Evolutionary conservation across 2,888 invertebrate genomes (phyloP), one percentile per base, ranked within the genome.

Genomic region (Stenodera caucasica): DNA sequence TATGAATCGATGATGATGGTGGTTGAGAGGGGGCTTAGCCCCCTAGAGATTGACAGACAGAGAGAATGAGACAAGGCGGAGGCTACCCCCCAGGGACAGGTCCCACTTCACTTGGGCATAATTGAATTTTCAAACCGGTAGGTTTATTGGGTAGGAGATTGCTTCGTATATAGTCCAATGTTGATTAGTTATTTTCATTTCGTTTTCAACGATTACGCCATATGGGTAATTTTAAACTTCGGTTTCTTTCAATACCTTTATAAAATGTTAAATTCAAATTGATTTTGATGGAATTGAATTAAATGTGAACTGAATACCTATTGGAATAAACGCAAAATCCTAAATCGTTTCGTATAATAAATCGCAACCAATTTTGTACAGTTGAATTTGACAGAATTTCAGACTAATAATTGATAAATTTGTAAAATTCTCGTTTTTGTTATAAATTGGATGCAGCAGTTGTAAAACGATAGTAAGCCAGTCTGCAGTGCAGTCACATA

Each of bases 121-220:
- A 80, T 81, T 79, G 80, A 80, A 80, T 80, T 79, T 78, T 77
- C 77, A 75, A 76, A 77, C 76, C 77, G 77, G 74, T 69, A 77
- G 79, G 76, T 79, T 45, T 79, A 80, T 80, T 79, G 80, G 78
- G 79, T 76, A 74, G 78, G 77, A 77, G 78, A 79, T 80, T 80
- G 78, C 74, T 72, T 67, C 30, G 35, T 70, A 66, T 69, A 69
- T 71, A 70, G 72, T 72, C 75, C 71, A 33, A 70, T 70, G 75
- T 71, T 76, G 77, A 79, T 78, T 80, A 78, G 78, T 78, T 79
- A 80, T 79, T 80, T 45, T 77, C 77, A 72, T 76, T 75, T 77
- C 76, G 75, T 75, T 76, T 74, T 71, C 71, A 70, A 66, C 72
- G 75, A 78, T 75, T 76, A 73, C 75, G 73, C 73, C 79, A 78